These are phyloP conservation scores for Dicrostonyx torquatus DNA, from an alignment of 2,797 vertebrate genomes.

Conservation along the genomic window DNA sequence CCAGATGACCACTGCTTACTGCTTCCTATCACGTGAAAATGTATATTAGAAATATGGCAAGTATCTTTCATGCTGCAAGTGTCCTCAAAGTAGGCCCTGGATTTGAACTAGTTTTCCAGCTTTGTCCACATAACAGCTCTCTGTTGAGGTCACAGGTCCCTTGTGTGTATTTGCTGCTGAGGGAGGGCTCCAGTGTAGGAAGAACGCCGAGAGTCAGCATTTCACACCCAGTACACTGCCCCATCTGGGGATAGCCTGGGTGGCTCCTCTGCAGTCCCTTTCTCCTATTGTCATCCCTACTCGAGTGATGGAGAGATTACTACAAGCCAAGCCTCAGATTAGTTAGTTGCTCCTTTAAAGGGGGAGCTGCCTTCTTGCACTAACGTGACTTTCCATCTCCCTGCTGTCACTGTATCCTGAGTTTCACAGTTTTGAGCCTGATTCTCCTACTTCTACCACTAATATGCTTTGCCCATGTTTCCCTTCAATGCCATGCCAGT, in stretches of 20 bases:
- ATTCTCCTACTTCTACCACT: not conserved
- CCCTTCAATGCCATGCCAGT: not conserved
- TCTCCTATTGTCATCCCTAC: not conserved
- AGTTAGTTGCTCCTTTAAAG: not conserved
- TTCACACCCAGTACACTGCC: not conserved
- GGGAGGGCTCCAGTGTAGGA: not conserved
- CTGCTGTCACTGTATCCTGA: not conserved
- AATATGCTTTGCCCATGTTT: not conserved
- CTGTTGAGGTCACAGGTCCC: not conserved
- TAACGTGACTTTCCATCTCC: not conserved
- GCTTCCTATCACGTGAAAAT: not conserved
- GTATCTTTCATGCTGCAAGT: not conserved
- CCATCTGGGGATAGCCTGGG: not conserved
- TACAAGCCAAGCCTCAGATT: not conserved
- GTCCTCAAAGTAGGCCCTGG: not conserved
- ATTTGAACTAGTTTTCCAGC: not conserved
- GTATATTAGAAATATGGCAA: not conserved
- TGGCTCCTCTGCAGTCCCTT: not conserved
- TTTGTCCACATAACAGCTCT: not conserved
- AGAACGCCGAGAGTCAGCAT: not conserved
- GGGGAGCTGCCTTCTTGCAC: not conserved
- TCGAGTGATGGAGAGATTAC: not conserved
- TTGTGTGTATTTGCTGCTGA: not conserved
- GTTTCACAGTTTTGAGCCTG: not conserved
- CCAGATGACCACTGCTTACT: not conserved